phyloP scores from a whole-genome alignment of 2,113 vertebrate species.

The Gallinago jamesoni region DNA sequence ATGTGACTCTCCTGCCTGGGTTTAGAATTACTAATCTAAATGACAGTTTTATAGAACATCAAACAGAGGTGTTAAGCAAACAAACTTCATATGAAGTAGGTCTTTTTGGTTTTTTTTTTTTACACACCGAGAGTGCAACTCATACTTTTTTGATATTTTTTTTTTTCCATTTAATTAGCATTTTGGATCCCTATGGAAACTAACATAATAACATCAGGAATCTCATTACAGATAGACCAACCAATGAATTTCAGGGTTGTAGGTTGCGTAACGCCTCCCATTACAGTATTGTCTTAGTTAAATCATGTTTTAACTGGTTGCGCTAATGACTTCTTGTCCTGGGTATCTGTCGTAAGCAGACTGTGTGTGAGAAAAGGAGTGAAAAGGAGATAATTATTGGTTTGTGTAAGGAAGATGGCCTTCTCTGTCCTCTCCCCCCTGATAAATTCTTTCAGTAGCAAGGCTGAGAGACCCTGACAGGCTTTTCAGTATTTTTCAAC shows the following conservation, averaged over 20 bases:
- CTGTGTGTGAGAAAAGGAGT: not conserved
- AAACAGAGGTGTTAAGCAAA: not conserved
- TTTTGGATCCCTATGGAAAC: not conserved
- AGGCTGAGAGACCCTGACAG: not conserved
- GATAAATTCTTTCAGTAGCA: not conserved
- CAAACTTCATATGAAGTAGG: not conserved
- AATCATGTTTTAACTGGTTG: constrained; percentile 38
- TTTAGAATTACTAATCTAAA: not conserved
- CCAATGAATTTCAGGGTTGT: not conserved
- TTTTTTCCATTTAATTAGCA: not conserved
- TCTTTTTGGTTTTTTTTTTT: not conserved
- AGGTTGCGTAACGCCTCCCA: not conserved
- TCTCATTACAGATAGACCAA: not conserved
- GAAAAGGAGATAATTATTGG: not conserved
- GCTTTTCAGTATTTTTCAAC: not conserved
- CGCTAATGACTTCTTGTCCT: constrained; percentile 17
- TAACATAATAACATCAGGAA: not conserved
- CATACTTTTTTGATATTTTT: not conserved
- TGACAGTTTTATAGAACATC: not conserved
- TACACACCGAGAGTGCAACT: not conserved
- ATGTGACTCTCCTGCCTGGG: not conserved
- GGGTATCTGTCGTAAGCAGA: not conserved
- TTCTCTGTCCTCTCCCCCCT: not conserved
- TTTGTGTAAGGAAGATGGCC: not conserved
- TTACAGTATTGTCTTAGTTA: not conserved